A percentile compares a stretch with the other conserved stretches of the same genome.
Evolutionary conservation across 2,888 invertebrate species (phyloP).

Genomic region (Miltochrista miniata): DNA sequence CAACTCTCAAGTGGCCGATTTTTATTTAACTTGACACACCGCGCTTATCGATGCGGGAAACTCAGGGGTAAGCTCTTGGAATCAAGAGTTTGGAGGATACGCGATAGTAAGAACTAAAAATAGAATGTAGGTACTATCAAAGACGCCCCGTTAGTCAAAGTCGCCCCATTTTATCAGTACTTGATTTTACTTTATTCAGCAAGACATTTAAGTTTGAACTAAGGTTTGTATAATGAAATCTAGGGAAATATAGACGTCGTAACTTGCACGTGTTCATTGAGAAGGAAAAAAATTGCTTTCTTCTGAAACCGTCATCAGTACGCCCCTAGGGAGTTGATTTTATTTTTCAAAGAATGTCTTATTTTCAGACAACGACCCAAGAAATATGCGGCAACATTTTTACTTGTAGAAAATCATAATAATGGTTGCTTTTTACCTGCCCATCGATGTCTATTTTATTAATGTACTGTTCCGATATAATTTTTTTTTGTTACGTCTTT

Average conservation of each 20-base stretch:
- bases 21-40: no score
- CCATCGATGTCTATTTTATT: conserved; percentile 49
- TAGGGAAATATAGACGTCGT: not conserved
- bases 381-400: conserved; percentile 50
- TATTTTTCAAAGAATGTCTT: conserved; percentile 55
- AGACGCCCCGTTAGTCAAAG: not conserved
- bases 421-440: conserved; percentile 64
- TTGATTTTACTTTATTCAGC: not conserved
- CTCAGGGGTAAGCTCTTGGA: no score
- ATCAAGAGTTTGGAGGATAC: no score
- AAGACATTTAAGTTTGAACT: not conserved
- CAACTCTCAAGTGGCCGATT: no score
- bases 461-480: conserved; percentile 37
- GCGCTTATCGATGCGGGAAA: no score
- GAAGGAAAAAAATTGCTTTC: conserved; percentile 39
- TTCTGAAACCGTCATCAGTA: conserved; percentile 54
- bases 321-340: conserved; percentile 44
- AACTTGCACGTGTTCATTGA: not conserved
- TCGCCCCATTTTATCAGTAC: not conserved
- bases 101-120: no score
- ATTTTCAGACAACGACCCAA: conserved; percentile 37
- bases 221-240: not conserved
- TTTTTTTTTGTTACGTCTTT: conserved; percentile 21
- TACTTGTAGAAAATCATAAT: conserved; percentile 55
- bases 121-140: no score